phyloP scores from a whole-genome alignment of 2,797 vertebrate genomes.

The Iguana delicatissima region DNA sequence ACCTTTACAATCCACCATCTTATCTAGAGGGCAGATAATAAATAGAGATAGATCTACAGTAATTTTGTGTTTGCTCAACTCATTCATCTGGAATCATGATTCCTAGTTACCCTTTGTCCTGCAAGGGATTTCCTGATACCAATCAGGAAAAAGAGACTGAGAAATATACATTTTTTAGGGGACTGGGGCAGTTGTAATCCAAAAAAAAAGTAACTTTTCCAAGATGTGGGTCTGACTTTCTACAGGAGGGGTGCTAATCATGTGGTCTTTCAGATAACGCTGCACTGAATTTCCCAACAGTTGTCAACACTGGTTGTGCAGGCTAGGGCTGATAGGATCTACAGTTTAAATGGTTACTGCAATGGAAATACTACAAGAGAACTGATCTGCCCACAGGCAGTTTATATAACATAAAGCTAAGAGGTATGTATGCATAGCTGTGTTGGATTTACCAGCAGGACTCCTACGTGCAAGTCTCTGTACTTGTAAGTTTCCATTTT shows the following conservation, averaged over 20 bases:
- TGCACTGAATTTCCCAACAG: no score
- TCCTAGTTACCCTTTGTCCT: background rate
- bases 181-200: no score
- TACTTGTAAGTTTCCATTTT: background rate
- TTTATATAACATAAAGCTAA: background rate
- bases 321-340: no score
- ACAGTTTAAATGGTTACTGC: background rate
- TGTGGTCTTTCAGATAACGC: no score
- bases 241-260: no score
- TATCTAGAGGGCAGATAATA: no score
- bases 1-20: no score
- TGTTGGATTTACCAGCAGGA: background rate
- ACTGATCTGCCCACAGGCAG: background rate
- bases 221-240: no score
- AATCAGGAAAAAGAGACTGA: background rate
- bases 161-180: no score
- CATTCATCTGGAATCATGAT: background rate
- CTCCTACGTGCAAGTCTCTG: background rate
- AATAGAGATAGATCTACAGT: background rate
- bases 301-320: no score
- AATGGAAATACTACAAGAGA: background rate
- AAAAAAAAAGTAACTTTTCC: no score
- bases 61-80: background rate
- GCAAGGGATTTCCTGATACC: background rate
- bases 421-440: background rate